Evolutionary conservation across 2,797 vertebrate genomes (phyloP), one percentile per base, ranked within the genome.

Genomic region (Lates japonicus): DNA sequence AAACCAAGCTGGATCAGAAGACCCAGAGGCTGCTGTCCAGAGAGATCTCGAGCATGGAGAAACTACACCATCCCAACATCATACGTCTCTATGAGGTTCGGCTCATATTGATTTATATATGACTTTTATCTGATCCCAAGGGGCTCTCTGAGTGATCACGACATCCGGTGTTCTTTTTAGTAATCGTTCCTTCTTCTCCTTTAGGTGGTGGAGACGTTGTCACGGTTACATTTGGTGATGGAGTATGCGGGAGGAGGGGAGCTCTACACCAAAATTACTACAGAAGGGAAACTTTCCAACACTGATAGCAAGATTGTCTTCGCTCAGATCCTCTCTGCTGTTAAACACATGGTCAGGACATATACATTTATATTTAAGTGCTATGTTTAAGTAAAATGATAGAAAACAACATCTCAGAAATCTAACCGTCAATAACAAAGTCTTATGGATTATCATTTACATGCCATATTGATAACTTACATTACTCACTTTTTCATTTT

Each of bases 31-130:
- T 99, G 58, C 93, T 99, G 5, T 99, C 98, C 42, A 94, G 96
- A 37, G 98, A 99, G 93, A 99, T 99, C 90, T 99, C 98, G 51
- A 99, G 97, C 95, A 99, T 99, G 98, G 98, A 99, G 90, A 97
- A 96, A 35, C 94, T 99, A n/a, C 97, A 99, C 69, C 98, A 99
- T 74, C 97, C 98, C 80, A 99, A 99, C 85, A 95, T 99, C 87
- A 98, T 99, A 90, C 96, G 98, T 31, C 97, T 99, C 3, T 99
- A 99, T 11, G 98, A 99, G 95, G 94, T 94, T 44, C 37, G 81
- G 64, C 39, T 41, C 49, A 42, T n/a, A 16, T 42, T 61, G 51
- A 46, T 68, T 73, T 54, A 13, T 5, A 25, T 33, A 22, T 37
- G 14, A 65, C 16, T 7, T 31, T 62, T 12, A 41, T 52, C 49